Evolutionary conservation across 2,797 vertebrate species (phyloP).

Genomic region (Mionectes olivaceus): DNA sequence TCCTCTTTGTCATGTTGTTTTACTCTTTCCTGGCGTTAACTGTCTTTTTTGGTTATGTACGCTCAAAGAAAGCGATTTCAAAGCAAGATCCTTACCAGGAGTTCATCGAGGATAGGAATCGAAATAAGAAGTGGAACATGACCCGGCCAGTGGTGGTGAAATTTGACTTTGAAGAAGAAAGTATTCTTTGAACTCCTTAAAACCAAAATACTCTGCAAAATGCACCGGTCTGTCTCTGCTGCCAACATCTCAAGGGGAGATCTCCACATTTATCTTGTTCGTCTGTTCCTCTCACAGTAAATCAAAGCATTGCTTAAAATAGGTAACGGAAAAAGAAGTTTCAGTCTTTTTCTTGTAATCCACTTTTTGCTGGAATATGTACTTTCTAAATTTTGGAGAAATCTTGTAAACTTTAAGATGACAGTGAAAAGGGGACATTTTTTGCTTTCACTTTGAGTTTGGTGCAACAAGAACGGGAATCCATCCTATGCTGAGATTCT

Average conservation of each 20-base stretch:
- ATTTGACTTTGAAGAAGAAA: slow-evolving; percentile 91
- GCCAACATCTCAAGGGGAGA: slow-evolving; percentile 19
- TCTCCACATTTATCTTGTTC: slow-evolving; percentile 1
- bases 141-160: slow-evolving; percentile 76
- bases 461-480: neutral
- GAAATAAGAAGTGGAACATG: slow-evolving; percentile 80
- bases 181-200: slow-evolving; percentile 82
- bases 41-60: slow-evolving; percentile 88
- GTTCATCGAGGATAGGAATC: slow-evolving; percentile 77
- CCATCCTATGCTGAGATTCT: neutral
- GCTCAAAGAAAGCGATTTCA: slow-evolving; percentile 80
- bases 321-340: slow-evolving; percentile 29
- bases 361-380: slow-evolving; percentile 10
- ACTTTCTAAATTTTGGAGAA: neutral
- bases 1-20: slow-evolving; percentile 91
- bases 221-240: slow-evolving; percentile 8
- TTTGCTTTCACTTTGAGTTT: neutral
- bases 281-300: neutral
- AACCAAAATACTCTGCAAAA: slow-evolving; percentile 51
- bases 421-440: neutral
- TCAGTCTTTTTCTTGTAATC: neutral
- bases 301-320: slow-evolving; percentile 40
- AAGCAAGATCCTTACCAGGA: slow-evolving; percentile 87
- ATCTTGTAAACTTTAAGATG: neutral
- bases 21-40: slow-evolving; percentile 88